Evolutionary conservation across 37 sponge, comb jelly and placozoan genomes (phyloP).

Genomic region (Beroe ovata): DNA sequence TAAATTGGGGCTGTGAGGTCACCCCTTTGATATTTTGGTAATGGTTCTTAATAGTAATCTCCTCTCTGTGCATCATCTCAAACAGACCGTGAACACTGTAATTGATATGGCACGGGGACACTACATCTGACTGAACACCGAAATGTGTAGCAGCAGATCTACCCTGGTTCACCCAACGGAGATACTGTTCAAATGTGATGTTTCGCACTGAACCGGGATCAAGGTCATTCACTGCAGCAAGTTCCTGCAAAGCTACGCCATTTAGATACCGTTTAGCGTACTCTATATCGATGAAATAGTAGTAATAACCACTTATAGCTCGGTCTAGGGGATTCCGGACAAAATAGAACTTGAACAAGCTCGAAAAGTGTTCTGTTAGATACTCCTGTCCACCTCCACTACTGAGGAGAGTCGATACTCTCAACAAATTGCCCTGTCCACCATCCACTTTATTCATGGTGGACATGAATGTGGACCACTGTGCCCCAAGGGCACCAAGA

Average conservation of each 20-base stretch:
- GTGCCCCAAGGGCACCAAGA: constrained; percentile 4
- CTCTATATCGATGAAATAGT: not conserved
- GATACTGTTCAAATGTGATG: constrained; percentile 31
- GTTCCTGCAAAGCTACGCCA: not conserved
- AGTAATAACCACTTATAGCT: constrained; percentile 22
- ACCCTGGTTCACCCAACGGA: not conserved
- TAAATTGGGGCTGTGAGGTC: not conserved
- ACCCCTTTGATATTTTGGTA: not conserved
- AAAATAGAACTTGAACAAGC: constrained; percentile 36
- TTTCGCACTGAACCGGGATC: not conserved
- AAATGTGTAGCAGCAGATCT: not conserved
- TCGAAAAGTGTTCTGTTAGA: not conserved
- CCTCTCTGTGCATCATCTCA: not conserved
- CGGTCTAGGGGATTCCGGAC: constrained; percentile 25
- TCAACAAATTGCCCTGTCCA: not conserved
- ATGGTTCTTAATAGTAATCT: not conserved
- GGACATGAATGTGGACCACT: constrained; percentile 1
- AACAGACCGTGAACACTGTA: constrained; percentile 24
- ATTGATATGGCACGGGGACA: not conserved
- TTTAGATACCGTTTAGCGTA: constrained; percentile 22
- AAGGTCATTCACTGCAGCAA: not conserved
- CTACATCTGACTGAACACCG: not conserved
- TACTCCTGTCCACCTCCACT: not conserved
- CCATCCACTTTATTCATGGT: not conserved
- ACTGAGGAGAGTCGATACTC: not conserved